Base-by-base conservation (phyloP, 2,113 vertebrate genomes). In the Turdus rufiventris region DNA sequence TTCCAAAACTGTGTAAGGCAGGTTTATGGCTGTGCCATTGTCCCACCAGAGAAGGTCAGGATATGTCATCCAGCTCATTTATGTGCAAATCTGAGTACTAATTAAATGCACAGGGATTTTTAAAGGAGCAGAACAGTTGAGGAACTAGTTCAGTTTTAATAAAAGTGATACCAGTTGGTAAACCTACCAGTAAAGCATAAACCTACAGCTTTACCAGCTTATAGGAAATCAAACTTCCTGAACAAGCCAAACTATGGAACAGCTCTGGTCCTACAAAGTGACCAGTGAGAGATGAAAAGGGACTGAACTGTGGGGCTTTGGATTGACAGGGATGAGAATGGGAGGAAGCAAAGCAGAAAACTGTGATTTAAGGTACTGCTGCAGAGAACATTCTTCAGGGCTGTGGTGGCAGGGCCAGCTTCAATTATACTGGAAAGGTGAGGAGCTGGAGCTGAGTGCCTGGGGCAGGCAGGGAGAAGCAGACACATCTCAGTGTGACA, bases 1-100 rank as follows among this genome's bases (percentile, higher is more conserved):
- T 48, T 8, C 33, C 42, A 6, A 0, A 60, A 10, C 15, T 1
- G 6, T 1, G 6, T 3, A 11, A 25, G 38, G 57, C 20, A 9
- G 18, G 28, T 4, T 54, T 16, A 0, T 3, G 31, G 76, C 83
- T 60, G 47, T 56, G 56, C 63, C 21, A 1, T 20, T 40, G 19
- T 15, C 47, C 38, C 78, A 17, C 18, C 7, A 3, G 0, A n/a
- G 33, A 14, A 9, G 26, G 24, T 61, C 43, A 50, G 75, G 42
- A 47, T 17, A 8, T 0, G 0, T 15, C 63, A 58, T 9, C 38
- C 51, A 34, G n/a, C 50, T 84, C 33, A 62, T 63, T 14, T 17
- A 1, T 8, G 29, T 61, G 34, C 48, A 47, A 42, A 18, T 13
- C 51, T 15, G 19, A 89, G 18, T 21, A 16, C 42, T 62, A 23